Evolutionary conservation across 2,113 vertebrate genomes (phyloP).

Genomic region (Macaca nemestrina): DNA sequence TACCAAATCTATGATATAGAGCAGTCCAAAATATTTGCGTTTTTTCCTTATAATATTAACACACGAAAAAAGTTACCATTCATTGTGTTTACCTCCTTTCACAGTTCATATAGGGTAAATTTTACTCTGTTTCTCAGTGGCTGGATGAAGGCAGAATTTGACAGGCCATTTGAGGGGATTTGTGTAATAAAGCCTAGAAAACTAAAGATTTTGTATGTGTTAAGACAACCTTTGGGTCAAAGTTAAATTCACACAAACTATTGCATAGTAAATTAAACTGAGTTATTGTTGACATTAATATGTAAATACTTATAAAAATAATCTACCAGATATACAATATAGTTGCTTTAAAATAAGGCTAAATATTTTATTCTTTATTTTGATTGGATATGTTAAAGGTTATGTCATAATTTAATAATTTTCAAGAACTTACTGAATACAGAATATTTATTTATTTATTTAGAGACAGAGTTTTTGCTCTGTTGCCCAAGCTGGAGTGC

Average conservation of each 20-base stretch:
- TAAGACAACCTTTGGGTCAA: background rate
- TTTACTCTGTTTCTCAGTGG: conserved; percentile 20
- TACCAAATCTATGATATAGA: background rate
- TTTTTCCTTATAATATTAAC: conserved; percentile 15
- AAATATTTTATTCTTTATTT: conserved; percentile 44
- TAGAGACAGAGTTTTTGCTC: too few relatives aligned
- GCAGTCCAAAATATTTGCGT: background rate
- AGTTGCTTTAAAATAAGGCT: conserved; percentile 33
- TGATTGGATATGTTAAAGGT: background rate
- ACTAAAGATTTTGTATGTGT: conserved; percentile 43
- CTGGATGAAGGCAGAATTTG: background rate
- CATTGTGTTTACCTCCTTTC: background rate
- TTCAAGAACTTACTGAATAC: background rate
- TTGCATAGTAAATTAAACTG: conserved; percentile 11
- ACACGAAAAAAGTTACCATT: background rate
- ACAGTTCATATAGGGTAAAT: background rate
- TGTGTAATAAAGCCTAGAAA: conserved; percentile 13
- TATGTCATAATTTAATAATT: background rate
- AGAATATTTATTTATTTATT: background rate
- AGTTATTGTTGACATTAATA: background rate
- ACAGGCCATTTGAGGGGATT: background rate
- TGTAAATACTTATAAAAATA: conserved; percentile 46
- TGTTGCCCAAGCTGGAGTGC: too few relatives aligned
- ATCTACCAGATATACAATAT: conserved; percentile 1
- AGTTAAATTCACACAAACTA: conserved; percentile 25